Conservation (phyloP, 2,888 invertebrate genomes). For the Andrena chrysosceles region DNA sequence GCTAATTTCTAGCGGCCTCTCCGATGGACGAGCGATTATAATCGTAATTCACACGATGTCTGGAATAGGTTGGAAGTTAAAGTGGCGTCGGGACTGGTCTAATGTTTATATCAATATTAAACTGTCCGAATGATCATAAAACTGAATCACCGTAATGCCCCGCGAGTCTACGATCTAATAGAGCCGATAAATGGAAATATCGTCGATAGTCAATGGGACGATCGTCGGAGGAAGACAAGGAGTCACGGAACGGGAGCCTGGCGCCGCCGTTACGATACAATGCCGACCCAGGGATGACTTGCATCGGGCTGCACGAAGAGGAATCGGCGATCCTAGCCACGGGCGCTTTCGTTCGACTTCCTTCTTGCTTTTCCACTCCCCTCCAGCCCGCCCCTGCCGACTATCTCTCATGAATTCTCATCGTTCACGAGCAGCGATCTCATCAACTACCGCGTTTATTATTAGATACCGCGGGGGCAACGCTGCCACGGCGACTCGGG, state of each 20-base stretch:
- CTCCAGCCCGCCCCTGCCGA: background rate
- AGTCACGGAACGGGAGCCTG: conserved; percentile 81
- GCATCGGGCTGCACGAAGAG: conserved; percentile 74
- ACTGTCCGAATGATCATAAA: background rate
- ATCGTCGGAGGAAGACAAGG: conserved; percentile 57
- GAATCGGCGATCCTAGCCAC: conserved; percentile 78
- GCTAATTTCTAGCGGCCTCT: no score
- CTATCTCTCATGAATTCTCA: conserved; percentile 19
- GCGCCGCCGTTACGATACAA: conserved; percentile 82
- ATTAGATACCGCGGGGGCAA: background rate
- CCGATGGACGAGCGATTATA: no score
- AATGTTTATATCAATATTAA: no score
- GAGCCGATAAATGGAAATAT: conserved; percentile 31
- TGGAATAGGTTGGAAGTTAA: no score
- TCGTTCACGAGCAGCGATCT: conserved; percentile 32
- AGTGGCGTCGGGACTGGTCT: no score
- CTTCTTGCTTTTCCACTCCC: conserved; percentile 36
- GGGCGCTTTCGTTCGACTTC: conserved; percentile 62
- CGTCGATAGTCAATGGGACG: conserved; percentile 30
- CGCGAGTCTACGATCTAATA: background rate
- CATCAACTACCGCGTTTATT: conserved; percentile 44
- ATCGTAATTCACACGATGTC: no score
- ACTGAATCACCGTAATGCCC: background rate
- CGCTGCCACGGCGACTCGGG: background rate
- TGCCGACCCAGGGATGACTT: conserved; percentile 81